A percentile compares a stretch with the other conserved stretches of the same genome.
These are phyloP conservation scores for Balaenoptera acutorostrata DNA, from an alignment of 2,113 vertebrate species.

Conservation along the genomic window DNA sequence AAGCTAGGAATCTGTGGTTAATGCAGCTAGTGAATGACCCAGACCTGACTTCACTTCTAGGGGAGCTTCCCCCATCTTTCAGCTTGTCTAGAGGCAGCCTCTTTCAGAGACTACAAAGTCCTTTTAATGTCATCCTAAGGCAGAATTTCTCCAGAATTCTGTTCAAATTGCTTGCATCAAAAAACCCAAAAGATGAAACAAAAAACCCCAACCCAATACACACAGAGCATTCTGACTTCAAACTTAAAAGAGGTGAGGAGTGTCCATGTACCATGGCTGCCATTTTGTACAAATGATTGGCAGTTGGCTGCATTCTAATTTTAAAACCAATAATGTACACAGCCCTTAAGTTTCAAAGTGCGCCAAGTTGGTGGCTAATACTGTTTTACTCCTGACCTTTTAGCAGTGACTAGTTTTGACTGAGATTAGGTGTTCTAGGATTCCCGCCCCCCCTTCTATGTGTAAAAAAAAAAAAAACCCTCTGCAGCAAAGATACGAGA, in stretches of 20 bases:
- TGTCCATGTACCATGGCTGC: neutral
- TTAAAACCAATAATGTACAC: neutral
- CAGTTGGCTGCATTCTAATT: neutral
- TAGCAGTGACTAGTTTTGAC: neutral
- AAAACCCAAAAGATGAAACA: neutral
- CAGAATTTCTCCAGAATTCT: neutral
- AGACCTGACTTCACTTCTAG: neutral
- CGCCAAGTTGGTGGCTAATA: neutral
- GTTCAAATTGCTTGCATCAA: neutral
- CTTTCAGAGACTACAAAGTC: neutral
- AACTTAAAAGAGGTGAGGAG: neutral
- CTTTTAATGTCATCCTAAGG: neutral
- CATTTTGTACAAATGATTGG: neutral
- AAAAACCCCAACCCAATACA: neutral
- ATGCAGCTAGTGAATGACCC: neutral
- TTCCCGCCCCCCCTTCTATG: neutral
- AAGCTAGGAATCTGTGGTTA: neutral
- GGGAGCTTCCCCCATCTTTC: neutral
- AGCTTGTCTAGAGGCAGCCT: neutral
- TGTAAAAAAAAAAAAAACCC: neutral
- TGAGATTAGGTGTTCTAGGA: neutral
- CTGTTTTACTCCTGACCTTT: neutral
- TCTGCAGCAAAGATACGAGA: neutral
- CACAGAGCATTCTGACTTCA: slow-evolving; percentile 13
- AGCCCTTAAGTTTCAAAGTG: neutral